Evolutionary conservation across 2,797 vertebrate species (phyloP).

Genomic region (Pseudochirops corinnae): DNA sequence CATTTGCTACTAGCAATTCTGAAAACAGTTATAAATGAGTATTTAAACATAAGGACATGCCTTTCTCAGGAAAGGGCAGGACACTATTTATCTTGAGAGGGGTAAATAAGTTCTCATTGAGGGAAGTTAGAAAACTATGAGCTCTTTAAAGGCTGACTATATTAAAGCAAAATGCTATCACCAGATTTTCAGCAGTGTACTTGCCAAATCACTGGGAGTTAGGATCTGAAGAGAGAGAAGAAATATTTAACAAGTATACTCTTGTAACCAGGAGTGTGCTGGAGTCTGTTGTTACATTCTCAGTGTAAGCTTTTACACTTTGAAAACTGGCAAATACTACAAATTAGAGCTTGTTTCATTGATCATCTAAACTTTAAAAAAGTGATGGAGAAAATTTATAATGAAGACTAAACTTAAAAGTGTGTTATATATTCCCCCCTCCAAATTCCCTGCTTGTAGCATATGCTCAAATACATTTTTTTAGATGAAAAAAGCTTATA

Average conservation of each 20-base stretch:
- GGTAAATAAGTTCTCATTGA: neutral
- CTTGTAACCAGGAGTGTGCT: neutral
- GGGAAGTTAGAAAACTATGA: neutral
- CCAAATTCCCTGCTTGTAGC: neutral
- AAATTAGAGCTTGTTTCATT: neutral
- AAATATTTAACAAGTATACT: neutral
- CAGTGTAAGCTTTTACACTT: neutral
- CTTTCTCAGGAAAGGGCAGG: neutral
- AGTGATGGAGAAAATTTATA: neutral
- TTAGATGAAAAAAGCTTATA: neutral
- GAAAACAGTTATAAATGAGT: neutral
- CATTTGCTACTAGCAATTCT: neutral
- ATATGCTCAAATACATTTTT: neutral
- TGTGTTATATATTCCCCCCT: neutral
- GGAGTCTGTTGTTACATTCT: neutral
- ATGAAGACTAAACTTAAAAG: neutral
- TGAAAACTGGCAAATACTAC: neutral
- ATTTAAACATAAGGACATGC: neutral
- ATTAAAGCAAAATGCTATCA: neutral
- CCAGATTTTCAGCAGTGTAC: neutral
- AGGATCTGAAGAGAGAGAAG: neutral
- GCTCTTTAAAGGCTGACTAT: neutral
- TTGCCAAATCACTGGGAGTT: neutral
- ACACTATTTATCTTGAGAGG: neutral
- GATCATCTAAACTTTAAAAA: neutral